Evolutionary conservation across 2,888 invertebrate genomes (phyloP), one percentile per base, ranked within the genome.

Genomic region (Parochlus steinenii): DNA sequence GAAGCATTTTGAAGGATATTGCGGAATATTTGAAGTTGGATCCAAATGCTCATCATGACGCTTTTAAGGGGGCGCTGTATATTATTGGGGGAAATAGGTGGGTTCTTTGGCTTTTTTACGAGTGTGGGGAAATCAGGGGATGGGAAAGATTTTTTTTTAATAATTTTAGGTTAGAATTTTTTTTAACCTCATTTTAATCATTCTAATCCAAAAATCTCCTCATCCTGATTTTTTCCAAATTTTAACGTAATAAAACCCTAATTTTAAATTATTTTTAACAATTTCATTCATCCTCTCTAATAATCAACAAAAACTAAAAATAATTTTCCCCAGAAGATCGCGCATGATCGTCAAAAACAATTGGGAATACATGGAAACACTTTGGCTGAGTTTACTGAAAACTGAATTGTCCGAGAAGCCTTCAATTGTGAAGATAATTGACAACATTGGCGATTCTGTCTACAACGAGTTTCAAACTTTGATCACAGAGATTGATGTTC

Each of bases 381-480:
- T 90, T 1, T 89, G 89, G 86, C 80, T 85, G 0, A 71, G 78
- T 2, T 51, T 92, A 14, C 62, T 87, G 1, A 64, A 67, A 38
- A 76, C 85, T 1, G 74, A 75, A 41, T 74, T 83, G 31, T 85
- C 85, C 3, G 90, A 92, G 50, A 89, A 90, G 51, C 75, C 76
- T 2, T 80, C 78, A 26, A 76, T 87, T 33, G 71, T 81, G 31
- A 61, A 59, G 47, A 47, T 73, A 40, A 69, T 74, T 42, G 68
- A 70, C 42, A 56, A 54, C 1, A 55, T 74, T 34, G 54, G 62
- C 26, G 69, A 70, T 3, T 49, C 58, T 0, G 56, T 76, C 1
- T 65, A 66, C 38, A 67, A 69, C 18, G 61, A 63, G 43, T 74
- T 75, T 48, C 69, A 70, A 2, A 69, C 74, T 0, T 65, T 71